Evolutionary conservation across 2,888 invertebrate genomes (phyloP).

Genomic region (Eupeodes luniger): DNA sequence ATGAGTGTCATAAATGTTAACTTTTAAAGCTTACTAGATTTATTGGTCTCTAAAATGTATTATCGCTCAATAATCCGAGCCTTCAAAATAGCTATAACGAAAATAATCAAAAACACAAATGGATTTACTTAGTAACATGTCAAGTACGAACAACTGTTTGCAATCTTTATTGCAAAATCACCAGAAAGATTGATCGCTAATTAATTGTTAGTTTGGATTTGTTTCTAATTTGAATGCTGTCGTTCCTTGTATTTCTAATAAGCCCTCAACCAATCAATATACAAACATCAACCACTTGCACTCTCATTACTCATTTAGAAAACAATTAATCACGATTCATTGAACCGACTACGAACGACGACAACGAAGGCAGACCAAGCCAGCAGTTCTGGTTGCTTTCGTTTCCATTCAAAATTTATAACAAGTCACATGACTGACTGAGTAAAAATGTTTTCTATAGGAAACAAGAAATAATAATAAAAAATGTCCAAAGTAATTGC

Average conservation of each 20-base stretch:
- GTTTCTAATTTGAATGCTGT: not conserved
- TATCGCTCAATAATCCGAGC: too few species aligned
- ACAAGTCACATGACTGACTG: conserved; percentile 3
- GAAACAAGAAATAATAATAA: not conserved
- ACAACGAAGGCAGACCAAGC: not conserved
- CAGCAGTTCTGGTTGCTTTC: not conserved
- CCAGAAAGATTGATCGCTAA: not conserved
- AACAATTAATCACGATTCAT: conserved; percentile 2
- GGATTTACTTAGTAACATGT: too few species aligned
- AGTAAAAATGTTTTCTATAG: not conserved
- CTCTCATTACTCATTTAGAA: not conserved
- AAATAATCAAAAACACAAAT: too few species aligned
- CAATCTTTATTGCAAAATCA: not conserved
- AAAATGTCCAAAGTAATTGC: not conserved
- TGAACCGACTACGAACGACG: not conserved
- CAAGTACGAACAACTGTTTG: too few species aligned
- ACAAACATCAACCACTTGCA: conserved; percentile 37
- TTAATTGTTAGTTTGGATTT: not conserved
- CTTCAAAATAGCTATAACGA: too few species aligned
- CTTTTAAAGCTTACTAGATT: too few species aligned
- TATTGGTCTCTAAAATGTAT: too few species aligned
- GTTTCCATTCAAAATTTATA: not conserved
- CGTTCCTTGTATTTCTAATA: not conserved
- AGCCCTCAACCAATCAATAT: not conserved
- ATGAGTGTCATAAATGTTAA: too few species aligned